Evolutionary conservation across 2,797 vertebrate genomes (phyloP), one percentile per base, ranked within the genome.

Genomic region (Fratercula arctica): DNA sequence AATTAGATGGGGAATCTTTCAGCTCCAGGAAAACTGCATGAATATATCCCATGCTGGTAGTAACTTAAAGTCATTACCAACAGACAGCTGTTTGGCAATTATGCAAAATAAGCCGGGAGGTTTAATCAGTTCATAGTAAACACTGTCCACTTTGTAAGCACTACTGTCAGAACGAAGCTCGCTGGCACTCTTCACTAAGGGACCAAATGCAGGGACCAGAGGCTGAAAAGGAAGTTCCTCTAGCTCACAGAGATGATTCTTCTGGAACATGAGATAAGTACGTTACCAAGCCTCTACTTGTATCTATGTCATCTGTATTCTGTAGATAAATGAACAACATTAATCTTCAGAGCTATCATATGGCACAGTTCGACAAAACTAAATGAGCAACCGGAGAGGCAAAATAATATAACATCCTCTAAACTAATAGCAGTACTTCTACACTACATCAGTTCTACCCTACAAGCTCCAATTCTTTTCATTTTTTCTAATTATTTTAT

Each of bases 31-130:
- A 95, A 90, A 81, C 57, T 59, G 56, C 35, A 90, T 23, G 21
- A 95, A 92, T 92, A 80, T 46, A 92, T 93, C 91, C 94, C 94
- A 93, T 66, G 88, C 81, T 95, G 72, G 72, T 85, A 93, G 92
- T 95, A 95, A 96, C 77, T 95, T 92, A 89, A 92, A 95, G 90
- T 93, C 95, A 96, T 95, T 95, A 94, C 68, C 74, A 83, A 51
- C 31, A 95, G 94, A 95, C 90, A 95, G 94, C 77, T 95, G 90
- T 94, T 95, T 95, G 86, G 93, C 78, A 96, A 94, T 95, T 96
- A 97, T 61, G 94, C 90, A 94, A 95, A 96, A 94, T 82, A 90
- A 94, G 68, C 37, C 78, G 78, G 84, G 78, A 95, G 74, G 90
- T 89, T 94, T 90, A 80, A 95, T 94, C 91, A 85, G 80, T 90